Conservation (phyloP, 2,888 invertebrate genomes). For the Caenorhabditis doughertyi region DNA sequence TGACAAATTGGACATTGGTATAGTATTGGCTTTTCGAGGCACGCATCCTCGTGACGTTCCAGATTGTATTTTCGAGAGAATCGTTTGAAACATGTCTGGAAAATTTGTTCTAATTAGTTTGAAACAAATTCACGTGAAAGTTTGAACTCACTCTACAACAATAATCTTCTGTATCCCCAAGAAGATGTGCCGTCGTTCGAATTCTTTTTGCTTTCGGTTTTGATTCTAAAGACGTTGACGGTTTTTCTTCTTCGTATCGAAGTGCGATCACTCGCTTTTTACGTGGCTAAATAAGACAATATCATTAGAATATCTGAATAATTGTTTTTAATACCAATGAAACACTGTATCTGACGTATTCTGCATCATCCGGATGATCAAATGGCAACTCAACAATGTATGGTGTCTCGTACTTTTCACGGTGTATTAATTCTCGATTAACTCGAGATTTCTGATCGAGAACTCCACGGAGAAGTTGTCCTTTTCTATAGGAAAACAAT, state of each 20-base stretch:
- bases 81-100: constrained; percentile 66
- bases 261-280: constrained; percentile 45
- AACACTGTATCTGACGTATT: constrained; percentile 44
- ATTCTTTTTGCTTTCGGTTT: constrained; percentile 28
- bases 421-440: constrained; percentile 30
- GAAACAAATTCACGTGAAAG: not conserved
- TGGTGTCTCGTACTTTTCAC: constrained; percentile 40
- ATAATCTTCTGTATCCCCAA: constrained; percentile 50
- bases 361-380: constrained; percentile 41
- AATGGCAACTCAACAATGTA: constrained; percentile 52
- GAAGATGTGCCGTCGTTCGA: constrained; percentile 44
- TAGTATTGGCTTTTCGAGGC: constrained; percentile 17
- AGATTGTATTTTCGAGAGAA: constrained; percentile 66
- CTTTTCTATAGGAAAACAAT: constrained; percentile 12
- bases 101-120: not conserved
- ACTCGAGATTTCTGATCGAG: constrained; percentile 45
- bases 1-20: constrained; percentile 55
- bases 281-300: constrained; percentile 21
- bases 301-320: not conserved
- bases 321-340: constrained; percentile 41
- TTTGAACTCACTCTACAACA: constrained; percentile 45
- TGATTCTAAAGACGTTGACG: constrained; percentile 32
- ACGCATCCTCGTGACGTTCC: constrained; percentile 52
- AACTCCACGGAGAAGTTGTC: constrained; percentile 27
- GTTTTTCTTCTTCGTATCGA: constrained; percentile 30